Base-by-base conservation (phyloP, 2,113 vertebrate species). In the Pseudopipra pipra region DNA sequence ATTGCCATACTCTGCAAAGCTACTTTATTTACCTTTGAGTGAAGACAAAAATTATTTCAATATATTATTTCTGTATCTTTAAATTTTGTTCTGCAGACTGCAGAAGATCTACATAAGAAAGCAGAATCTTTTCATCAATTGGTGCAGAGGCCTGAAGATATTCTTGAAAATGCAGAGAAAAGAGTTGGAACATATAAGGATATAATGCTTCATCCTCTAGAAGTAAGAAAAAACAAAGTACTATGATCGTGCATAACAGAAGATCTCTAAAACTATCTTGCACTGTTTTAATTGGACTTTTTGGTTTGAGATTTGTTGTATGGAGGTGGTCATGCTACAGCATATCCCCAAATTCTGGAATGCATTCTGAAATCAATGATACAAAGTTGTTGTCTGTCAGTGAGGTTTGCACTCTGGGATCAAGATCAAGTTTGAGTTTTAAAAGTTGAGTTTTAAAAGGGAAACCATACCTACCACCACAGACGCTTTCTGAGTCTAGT, bases 111-210 rank as follows among this genome's bases (percentile, higher is more conserved):
- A 91, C 54, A 6, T 72, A 58, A 21, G 52, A 66, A 84, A 58
- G 94, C 95, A 70, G 96, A 98, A 56, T 56, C 95, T 85, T 91
- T 97, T 79, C 81, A 97, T 77, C 96, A 98, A 6, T 87, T 99
- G 74, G 98, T 99, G 43, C 98, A 98, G 92, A 97, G 96, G 70
- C 98, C 98, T 72, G 99, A 99, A 83, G 98, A 99, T 96, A 90
- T 97, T 59, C 78, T 97, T 59, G 97, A 97, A 96, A 99, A 98
- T 71, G 76, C 97, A 22, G 75, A 98, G 33, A 49, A 65, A 33
- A 96, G 87, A 90, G 85, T 99, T 90, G 78, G 80, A 75, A 91
- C 79, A 7, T 99, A 99, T 94, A 99, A 98, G 74, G 96, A 99
- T 30, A 98, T 52, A 37, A 46, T 98, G 87, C 98, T 99, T 67